Percentiles rank a stretch among this genome's conserved stretches.
Evolutionary conservation across 2,888 invertebrate genomes (phyloP).

Genomic region (Plebejus argus): DNA sequence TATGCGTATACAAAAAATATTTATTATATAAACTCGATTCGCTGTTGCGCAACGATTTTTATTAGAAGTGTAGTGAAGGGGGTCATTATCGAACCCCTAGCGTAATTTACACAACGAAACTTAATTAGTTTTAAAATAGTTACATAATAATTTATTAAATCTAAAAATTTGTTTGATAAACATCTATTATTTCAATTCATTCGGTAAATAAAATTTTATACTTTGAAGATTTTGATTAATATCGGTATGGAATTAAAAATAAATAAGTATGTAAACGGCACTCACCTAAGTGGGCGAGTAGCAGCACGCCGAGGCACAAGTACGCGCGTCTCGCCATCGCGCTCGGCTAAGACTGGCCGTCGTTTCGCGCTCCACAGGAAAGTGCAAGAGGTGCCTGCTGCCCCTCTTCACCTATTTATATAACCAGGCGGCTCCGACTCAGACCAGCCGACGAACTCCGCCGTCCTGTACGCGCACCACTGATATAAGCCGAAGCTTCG

Average conservation of each 20-base stretch:
- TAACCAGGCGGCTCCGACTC: slow-evolving; percentile 65
- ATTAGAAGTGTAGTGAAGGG: not conserved
- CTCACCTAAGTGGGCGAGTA: slow-evolving; percentile 75
- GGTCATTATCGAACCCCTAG: not conserved
- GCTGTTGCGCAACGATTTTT: not conserved
- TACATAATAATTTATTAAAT: not conserved
- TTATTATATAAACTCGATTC: slow-evolving; percentile 27
- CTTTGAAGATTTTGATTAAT: not conserved
- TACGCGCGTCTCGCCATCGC: slow-evolving; percentile 80
- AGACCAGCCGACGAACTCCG: slow-evolving; percentile 57
- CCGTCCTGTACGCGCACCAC: slow-evolving; percentile 61
- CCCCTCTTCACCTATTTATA: slow-evolving; percentile 81
- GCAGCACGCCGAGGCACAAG: slow-evolving; percentile 73
- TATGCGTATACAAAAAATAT: slow-evolving; percentile 22
- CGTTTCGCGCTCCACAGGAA: slow-evolving; percentile 70
- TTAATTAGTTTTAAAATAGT: not conserved
- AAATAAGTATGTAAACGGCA: slow-evolving; percentile 45
- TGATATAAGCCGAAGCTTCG: slow-evolving; percentile 57
- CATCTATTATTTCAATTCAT: not conserved
- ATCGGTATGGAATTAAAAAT: not conserved
- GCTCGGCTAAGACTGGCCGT: slow-evolving; percentile 74
- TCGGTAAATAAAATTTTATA: not conserved
- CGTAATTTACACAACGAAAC: not conserved
- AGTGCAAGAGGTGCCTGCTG: slow-evolving; percentile 76
- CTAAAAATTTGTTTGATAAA: not conserved